Evolutionary conservation across 2,113 vertebrate genomes (phyloP), one percentile per base, ranked within the genome.

Genomic region (Rallus limicola): DNA sequence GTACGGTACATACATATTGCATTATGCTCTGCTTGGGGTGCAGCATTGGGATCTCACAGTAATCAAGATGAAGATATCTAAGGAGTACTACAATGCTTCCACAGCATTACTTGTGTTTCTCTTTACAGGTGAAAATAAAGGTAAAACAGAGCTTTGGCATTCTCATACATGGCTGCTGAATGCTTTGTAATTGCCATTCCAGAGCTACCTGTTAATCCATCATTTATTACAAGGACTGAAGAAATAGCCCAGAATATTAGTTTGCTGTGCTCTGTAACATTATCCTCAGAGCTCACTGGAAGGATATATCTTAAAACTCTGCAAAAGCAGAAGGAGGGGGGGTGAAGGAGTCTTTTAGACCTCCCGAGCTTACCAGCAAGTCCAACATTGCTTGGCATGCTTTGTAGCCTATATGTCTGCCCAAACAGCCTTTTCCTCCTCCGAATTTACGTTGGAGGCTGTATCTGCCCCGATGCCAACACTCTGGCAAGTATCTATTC

Each of bases 11-110:
- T 80, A 23, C 11, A 0, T 71, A 71, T 23, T 75, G 44, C 68
- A 71, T 79, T 86, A n/a, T 74, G 78, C 38, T 82, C 46, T 78
- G 83, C 82, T 86, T 59, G 70, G 42, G 53, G n/a, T 63, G 69
- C 56, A 42, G 65, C 67, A 11, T 11, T 52, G 58, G 69, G 40
- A 28, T 52, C 86, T 93, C 11, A 2, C 58, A 86, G 29, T 60
- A 76, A 82, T 25, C 64, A 50, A 36, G 62, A 46, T 42, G 25
- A 50, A 67, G 71, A 26, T 70, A 70, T 29, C 34, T n/a, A 67
- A 85, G 46, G 19, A 28, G 26, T 16, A 14, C 17, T 12, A 71
- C 68, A 69, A 86, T 52, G 44, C 31, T 90, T 77, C 42, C 38
- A 24, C 29, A 24, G 24, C 0, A 0, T 19, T 34, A 17, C 29